These are phyloP conservation scores for Crambe crambe DNA, from an alignment of 37 sponge, comb jelly and placozoan genomes.

Conservation along the genomic window DNA sequence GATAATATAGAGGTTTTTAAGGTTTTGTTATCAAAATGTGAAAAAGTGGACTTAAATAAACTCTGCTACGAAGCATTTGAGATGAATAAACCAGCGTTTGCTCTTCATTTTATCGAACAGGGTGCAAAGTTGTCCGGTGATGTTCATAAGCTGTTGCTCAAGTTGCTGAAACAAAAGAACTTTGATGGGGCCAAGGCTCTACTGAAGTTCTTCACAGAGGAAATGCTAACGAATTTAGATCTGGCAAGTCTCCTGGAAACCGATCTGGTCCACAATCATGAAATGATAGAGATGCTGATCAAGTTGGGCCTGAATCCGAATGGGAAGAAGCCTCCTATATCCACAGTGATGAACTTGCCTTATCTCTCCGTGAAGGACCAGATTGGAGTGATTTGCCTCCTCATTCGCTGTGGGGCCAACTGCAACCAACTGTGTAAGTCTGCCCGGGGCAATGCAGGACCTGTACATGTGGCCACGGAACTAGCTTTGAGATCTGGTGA, in stretches of 20 bases:
- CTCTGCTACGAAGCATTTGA: conserved; percentile 21
- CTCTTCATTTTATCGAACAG: conserved; percentile 23
- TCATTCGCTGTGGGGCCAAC: conserved; percentile 32
- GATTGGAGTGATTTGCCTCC: conserved; percentile 13
- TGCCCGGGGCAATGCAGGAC: conserved; percentile 12
- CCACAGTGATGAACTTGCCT: not conserved
- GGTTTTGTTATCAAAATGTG: conserved; percentile 6
- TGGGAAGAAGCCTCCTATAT: conserved; percentile 20
- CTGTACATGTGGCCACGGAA: conserved; percentile 62
- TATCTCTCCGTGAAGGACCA: not conserved
- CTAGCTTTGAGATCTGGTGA: conserved; percentile 58
- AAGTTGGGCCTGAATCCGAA: conserved; percentile 13
- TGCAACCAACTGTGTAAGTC: conserved; percentile 14
- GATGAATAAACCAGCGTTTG: conserved; percentile 12
- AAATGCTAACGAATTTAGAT: conserved; percentile 3
- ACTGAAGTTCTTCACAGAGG: not conserved
- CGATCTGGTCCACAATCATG: not conserved
- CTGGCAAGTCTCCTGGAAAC: conserved; percentile 13
- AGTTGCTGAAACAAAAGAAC: not conserved
- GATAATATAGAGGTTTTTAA: not conserved
- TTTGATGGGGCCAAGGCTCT: conserved; percentile 8
- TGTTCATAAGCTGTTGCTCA: not conserved
- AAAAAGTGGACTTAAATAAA: not conserved
- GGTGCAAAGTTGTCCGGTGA: conserved; percentile 16
- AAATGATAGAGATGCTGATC: conserved; percentile 16